phyloP scores from a whole-genome alignment of 2,888 invertebrate genomes.

The Magallana nippona region DNA sequence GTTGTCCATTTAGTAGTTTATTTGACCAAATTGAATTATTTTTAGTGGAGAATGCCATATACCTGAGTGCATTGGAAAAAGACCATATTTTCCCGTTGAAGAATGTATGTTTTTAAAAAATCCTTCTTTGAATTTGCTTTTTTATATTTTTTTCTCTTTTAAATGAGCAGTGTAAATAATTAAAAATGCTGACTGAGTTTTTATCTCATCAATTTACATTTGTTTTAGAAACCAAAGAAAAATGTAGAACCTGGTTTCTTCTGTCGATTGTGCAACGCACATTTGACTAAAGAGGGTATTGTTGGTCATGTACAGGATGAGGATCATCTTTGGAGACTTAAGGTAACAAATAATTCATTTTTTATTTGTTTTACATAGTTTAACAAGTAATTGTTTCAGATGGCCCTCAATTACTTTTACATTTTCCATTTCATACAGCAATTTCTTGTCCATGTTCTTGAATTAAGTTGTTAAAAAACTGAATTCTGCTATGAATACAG shows the following conservation, averaged over 20 bases:
- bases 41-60: not conserved
- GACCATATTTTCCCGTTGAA: conserved; percentile 69
- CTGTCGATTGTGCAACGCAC: conserved; percentile 6
- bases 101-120: conserved; percentile 59
- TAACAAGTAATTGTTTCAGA: too few relatives aligned
- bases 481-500: too few relatives aligned
- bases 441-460: too few relatives aligned
- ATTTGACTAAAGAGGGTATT: not conserved
- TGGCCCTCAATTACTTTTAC: too few relatives aligned
- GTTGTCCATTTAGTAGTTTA: too few relatives aligned
- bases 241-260: not conserved
- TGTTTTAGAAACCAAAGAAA: conserved; percentile 6
- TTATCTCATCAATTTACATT: not conserved
- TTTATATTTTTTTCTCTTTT: too few relatives aligned
- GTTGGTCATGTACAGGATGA: not conserved
- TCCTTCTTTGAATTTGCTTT: not conserved
- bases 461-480: too few relatives aligned
- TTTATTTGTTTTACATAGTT: too few relatives aligned
- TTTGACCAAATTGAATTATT: too few relatives aligned
- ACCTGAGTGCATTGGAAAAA: conserved; percentile 52
- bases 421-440: too few relatives aligned
- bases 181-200: too few relatives aligned
- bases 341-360: not conserved
- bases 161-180: too few relatives aligned
- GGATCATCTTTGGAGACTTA: not conserved